Base-by-base conservation (phyloP, 1,140 invertebrate genomes). In the Thaumetopoea pityocampa region DNA sequence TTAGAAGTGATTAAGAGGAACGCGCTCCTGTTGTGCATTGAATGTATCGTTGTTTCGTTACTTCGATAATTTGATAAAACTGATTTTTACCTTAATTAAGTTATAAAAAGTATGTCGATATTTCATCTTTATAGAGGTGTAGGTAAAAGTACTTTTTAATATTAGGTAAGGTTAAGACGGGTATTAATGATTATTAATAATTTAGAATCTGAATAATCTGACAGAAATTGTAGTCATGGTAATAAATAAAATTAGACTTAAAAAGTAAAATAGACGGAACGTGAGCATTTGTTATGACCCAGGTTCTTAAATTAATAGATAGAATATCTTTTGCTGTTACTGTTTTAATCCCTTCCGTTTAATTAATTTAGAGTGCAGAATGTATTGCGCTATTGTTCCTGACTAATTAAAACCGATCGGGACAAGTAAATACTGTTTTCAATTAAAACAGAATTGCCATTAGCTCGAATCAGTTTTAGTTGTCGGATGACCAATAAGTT, bases 1-100 rank as follows among this genome's bases (percentile, higher is more conserved):
- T 84, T 84, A 80, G 67, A 79, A 77, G 80, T 84, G 71, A 84
- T 84, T 84, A 84, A 84, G 69, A 79, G 67, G 65, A 63, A 61
- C 64, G 61, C 76, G 68, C 70, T 78, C 68, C 74, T 70, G 74
- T 74, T 64, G 30, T 46, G 56, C 54, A 53, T 46, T 62, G 56
- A 61, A 66, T 56, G 61, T 61, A 52, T 71, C 62, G 56, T 78
- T 71, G 67, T 67, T 60, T 55, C 46, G 54, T 55, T 48, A 43
- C 47, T 66, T 64, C 12, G 19, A 68, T 67, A 58, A 66, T 69
- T 66, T 67, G 55, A 48, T 47, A 51, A 62, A 53, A 40, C 38
- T 40, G 32, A 49, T 41, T 37, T 48, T 58, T 49, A 62, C 33
- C 48, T 37, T 50, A 48, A 63, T 53, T 59, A 36, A 28, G 7